phyloP scores from a whole-genome alignment of 64 coral and sea anemone genomes.

The Stichodactyla mertensii region DNA sequence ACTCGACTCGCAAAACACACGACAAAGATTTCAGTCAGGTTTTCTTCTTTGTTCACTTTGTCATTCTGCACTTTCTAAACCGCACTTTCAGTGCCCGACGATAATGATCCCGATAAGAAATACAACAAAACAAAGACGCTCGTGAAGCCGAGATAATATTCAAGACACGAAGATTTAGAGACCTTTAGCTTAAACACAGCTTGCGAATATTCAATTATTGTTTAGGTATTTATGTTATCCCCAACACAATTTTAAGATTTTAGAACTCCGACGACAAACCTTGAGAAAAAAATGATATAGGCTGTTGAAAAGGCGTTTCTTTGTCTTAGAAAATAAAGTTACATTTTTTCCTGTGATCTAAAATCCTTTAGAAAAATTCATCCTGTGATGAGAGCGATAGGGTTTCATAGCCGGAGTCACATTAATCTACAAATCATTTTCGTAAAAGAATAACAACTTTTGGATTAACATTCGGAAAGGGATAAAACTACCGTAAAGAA shows the following conservation, averaged over 20 bases:
- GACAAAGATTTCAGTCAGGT: not conserved
- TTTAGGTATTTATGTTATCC: not conserved
- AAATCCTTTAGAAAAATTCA: not conserved
- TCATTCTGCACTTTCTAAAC: not conserved
- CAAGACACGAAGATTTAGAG: not conserved
- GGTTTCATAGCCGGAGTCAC: not conserved
- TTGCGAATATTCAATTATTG: not conserved
- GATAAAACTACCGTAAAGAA: not conserved
- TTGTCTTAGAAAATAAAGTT: not conserved
- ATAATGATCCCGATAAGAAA: not conserved
- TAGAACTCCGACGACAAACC: not conserved
- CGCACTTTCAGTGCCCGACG: not conserved
- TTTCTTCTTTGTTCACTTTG: not conserved
- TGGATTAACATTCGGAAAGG: not conserved
- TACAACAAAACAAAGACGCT: not conserved
- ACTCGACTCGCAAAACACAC: not conserved
- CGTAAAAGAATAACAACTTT: not conserved
- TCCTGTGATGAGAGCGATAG: not conserved
- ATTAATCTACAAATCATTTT: not conserved
- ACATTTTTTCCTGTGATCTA: not conserved
- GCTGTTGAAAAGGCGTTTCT: not conserved
- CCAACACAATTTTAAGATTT: too few relatives aligned
- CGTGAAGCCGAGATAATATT: not conserved
- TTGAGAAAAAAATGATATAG: not conserved
- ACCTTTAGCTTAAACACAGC: not conserved